phyloP scores from a whole-genome alignment of 2,797 vertebrate species.

The Rhadinocentrus ornatus region DNA sequence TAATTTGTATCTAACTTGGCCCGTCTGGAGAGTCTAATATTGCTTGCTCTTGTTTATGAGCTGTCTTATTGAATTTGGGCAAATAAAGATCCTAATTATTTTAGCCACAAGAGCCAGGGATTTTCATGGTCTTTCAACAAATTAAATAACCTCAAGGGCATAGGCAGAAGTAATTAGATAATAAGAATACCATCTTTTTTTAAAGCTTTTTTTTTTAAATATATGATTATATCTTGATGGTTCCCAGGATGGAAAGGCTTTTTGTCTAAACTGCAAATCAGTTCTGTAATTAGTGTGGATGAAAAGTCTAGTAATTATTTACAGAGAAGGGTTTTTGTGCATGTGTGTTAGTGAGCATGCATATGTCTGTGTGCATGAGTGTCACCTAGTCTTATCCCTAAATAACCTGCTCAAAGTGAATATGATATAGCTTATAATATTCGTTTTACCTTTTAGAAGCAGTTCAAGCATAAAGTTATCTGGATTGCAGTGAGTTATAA shows the following conservation, averaged over 20 bases:
- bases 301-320: conserved; percentile 72
- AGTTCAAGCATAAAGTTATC: conserved; percentile 3
- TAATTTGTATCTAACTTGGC: conserved; percentile 74
- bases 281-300: conserved; percentile 67
- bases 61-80: conserved; percentile 76
- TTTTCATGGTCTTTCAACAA: conserved; percentile 86
- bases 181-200: conserved; percentile 83
- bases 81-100: conserved; percentile 86
- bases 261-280: conserved; percentile 78
- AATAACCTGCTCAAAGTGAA: conserved; percentile 31
- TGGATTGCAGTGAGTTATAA: neutral
- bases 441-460: conserved; percentile 17
- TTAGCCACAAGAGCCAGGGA: conserved; percentile 81
- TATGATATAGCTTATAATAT: conserved; percentile 15
- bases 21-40: conserved; percentile 72
- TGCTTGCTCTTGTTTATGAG: conserved; percentile 79
- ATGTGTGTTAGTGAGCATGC: conserved; percentile 17
- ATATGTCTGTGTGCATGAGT: conserved; percentile 23
- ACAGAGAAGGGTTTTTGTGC: conserved; percentile 47
- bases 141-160: conserved; percentile 84
- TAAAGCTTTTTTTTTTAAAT: conserved; percentile 66
- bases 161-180: conserved; percentile 85
- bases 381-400: conserved; percentile 53
- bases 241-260: conserved; percentile 75
- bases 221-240: conserved; percentile 76